Base-by-base conservation (phyloP, 2,797 vertebrate genomes). In the Microhierax caerulescens region DNA sequence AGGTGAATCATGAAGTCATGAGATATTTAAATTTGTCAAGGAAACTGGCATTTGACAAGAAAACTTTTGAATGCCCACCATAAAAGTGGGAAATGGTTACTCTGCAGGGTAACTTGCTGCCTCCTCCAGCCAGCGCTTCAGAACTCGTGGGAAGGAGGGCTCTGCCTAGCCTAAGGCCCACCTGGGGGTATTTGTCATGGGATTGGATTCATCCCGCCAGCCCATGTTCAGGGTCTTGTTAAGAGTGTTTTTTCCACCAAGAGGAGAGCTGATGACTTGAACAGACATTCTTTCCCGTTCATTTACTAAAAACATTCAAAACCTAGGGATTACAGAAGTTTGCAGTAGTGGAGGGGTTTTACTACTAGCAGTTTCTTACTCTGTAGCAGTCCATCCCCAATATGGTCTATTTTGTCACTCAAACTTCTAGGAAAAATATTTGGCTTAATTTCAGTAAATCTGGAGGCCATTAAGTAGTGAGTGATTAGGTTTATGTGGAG, bases 51-150 rank as follows among this genome's bases (percentile, higher is more conserved):
- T 64, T 80, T 80, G 75, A 18, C 5, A 28, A 32, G 27, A n/a
- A 76, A 50, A 57, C 47, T 90, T 90, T 61, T 90, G 54, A 57
- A 39, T 1, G 9, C 5, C 3, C 13, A 32, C 39, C 8, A 19
- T 20, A 16, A 19, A 68, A 75, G 1, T 28, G 41, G 37, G 36
- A 75, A 76, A 22, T 0, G 0, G 23, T 82, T 65, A 4, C 17
- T 94, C 11, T 82, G 78, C 64, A 72, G n/a, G 17, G 8, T 7
- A 13, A 57, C 3, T 70, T 72, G 41, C 17, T 18, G 11, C 25
- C 5, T 80, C 22, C 15, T 30, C 19, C 36, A 85, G 20, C 5
- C 43, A 74, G 43, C 10, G 22, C 13, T 68, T 75, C 53, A 13
- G 43, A 87, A 21, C 41, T 53, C 2, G 1, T 34, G 22, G 34